These are phyloP conservation scores for Amblyteles armatorius DNA, from an alignment of 2,888 invertebrate species.

Conservation along the genomic window DNA sequence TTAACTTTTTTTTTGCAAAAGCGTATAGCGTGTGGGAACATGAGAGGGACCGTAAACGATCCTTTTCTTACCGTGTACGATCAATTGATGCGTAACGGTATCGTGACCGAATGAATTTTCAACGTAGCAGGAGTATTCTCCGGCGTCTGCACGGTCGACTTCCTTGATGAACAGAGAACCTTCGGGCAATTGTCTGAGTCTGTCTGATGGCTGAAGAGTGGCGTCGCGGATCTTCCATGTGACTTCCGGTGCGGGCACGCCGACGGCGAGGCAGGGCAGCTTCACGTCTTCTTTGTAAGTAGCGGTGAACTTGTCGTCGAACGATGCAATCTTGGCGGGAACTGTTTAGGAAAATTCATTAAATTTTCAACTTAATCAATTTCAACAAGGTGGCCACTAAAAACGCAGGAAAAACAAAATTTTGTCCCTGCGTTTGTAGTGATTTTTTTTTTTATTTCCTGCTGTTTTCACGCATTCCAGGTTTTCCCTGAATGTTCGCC, in stretches of 20 bases:
- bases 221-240: conserved; percentile 93
- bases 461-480: not conserved
- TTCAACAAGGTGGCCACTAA: no score
- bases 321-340: conserved; percentile 97
- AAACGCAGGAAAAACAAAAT: not conserved
- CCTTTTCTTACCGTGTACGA: conserved; percentile 90
- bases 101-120: conserved; percentile 97
- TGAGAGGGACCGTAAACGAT: not conserved
- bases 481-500: not conserved
- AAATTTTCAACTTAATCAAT: no score
- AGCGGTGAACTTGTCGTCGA: conserved; percentile 96
- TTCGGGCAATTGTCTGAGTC: conserved; percentile 94
- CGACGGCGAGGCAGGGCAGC: conserved; percentile 96
- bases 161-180: conserved; percentile 96
- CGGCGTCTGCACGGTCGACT: conserved; percentile 95
- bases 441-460: not conserved
- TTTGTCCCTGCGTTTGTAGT: no score
- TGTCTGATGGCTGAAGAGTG: conserved; percentile 92
- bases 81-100: conserved; percentile 94
- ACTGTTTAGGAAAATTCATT: conserved; percentile 85
- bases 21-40: conserved; percentile 48
- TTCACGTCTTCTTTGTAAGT: conserved; percentile 97
- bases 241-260: conserved; percentile 95
- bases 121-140: conserved; percentile 97
- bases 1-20: conserved; percentile 27